Base-by-base conservation (phyloP, 2,797 vertebrate genomes). In the Cottoperca gobio region DNA sequence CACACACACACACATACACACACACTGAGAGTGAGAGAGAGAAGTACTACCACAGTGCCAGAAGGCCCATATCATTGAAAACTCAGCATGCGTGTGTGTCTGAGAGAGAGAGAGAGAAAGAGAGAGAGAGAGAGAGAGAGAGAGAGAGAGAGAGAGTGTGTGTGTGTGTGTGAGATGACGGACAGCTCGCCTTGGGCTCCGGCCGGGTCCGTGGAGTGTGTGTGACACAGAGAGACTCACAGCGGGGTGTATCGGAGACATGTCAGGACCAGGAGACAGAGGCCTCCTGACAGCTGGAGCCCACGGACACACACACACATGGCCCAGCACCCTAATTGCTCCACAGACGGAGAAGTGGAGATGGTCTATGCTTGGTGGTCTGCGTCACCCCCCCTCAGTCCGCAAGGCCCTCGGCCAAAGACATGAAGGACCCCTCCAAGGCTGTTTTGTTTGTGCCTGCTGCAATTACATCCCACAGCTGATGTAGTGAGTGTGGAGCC, bases 271-370 rank as follows among this genome's bases (percentile, higher is more conserved):
- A 87, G 69, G 85, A 93, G 90, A 94, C 89, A 81, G 89, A 94
- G 88, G 83, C 87, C 88, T 91, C 83, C 78, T 93, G 93, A 92
- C 93, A 94, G 93, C 93, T 92, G 92, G 90, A 93, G 89, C 86
- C 85, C 90, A 85, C 70, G 63, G 73, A 82, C 81, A 82, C 82
- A 82, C 73, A 60, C 76, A 78, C 81, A 57, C 77, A 79, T 65
- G 7, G 68, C 63, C 76, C 88, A 76, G 85, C 83, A 78, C 78
- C 64, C 88, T 95, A 94, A 94, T 94, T 94, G 91, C 88, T 89
- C 81, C 72, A 79, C 83, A 88, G 89, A 91, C 81, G 68, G 86
- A 73, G 79, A 55, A 77, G 86, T 63, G 76, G 80, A 71, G 79
- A 68, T 65, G 60, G 82, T 84, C 65, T 65, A 24, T 35, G 83